phyloP scores from a whole-genome alignment of 2,888 invertebrate species.

The Lasius fuliginosus region DNA sequence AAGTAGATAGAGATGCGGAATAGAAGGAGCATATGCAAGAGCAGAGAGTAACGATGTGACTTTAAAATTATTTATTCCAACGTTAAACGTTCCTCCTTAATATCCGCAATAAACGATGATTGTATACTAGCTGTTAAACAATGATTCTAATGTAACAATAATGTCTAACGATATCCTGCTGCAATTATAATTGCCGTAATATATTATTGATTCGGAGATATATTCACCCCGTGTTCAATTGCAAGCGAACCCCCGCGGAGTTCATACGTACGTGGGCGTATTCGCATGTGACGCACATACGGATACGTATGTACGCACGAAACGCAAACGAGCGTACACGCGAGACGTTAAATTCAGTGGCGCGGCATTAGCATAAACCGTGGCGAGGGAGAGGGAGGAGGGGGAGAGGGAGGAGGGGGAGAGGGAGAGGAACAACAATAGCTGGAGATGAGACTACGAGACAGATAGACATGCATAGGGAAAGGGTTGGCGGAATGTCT shows the following conservation, averaged over 20 bases:
- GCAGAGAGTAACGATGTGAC: neutral
- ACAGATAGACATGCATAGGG: conserved; percentile 40
- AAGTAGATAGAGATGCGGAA: neutral
- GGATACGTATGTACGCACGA: conserved; percentile 13
- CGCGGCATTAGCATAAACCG: conserved; percentile 71
- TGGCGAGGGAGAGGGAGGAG: conserved; percentile 19
- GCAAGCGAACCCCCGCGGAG: conserved; percentile 29
- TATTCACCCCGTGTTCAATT: conserved; percentile 39
- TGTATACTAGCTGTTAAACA: neutral
- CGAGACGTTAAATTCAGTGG: conserved; percentile 69
- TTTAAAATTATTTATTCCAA: neutral
- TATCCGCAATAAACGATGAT: neutral
- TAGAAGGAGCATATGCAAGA: neutral
- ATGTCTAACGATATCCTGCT: conserved; percentile 17
- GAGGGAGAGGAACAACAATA: conserved; percentile 61
- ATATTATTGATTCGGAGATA: conserved; percentile 48
- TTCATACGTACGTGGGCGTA: conserved; percentile 35
- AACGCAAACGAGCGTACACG: conserved; percentile 60
- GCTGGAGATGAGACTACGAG: conserved; percentile 60
- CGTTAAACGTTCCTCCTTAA: neutral
- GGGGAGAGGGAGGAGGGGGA: neutral
- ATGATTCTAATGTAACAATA: conserved; percentile 34
- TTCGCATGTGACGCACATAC: conserved; percentile 29
- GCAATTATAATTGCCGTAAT: conserved; percentile 22
- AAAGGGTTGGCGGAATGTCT: conserved; percentile 33